Conservation (phyloP, 2,888 invertebrate species). For the Apamea anceps region DNA sequence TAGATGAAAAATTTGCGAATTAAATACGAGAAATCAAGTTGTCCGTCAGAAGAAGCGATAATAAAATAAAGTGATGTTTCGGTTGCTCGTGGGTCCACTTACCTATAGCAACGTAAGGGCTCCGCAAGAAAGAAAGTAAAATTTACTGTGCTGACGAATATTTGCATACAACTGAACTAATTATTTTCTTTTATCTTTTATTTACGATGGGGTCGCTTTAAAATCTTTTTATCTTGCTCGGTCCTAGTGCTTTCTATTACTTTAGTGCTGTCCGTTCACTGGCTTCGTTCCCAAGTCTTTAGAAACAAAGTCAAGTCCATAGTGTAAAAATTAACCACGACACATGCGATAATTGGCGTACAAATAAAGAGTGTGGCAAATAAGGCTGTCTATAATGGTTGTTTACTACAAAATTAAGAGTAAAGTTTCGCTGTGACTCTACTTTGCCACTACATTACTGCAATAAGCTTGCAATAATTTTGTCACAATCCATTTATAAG, state of each 20-base stretch:
- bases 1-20: slow-evolving; percentile 80
- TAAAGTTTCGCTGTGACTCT: slow-evolving; percentile 90
- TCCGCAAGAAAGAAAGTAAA: slow-evolving; percentile 90
- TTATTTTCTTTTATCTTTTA: slow-evolving; percentile 65
- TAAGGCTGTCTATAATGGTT: slow-evolving; percentile 79
- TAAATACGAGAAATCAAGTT: slow-evolving; percentile 76
- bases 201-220: slow-evolving; percentile 49
- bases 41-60: slow-evolving; percentile 80
- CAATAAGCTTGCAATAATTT: slow-evolving; percentile 80
- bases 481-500: slow-evolving; percentile 58
- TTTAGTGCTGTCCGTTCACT: slow-evolving; percentile 58
- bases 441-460: slow-evolving; percentile 88
- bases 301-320: slow-evolving; percentile 55
- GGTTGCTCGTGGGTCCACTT: slow-evolving; percentile 87
- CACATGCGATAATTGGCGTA: slow-evolving; percentile 85
- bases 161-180: slow-evolving; percentile 80
- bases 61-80: slow-evolving; percentile 79
- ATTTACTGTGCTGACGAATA: slow-evolving; percentile 88
- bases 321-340: slow-evolving; percentile 71
- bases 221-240: slow-evolving; percentile 39
- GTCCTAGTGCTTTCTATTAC: slow-evolving; percentile 55
- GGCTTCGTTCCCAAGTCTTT: slow-evolving; percentile 48
- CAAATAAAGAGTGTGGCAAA: slow-evolving; percentile 87
- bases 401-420: slow-evolving; percentile 83
- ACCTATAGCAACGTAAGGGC: slow-evolving; percentile 90